A percentile compares a stretch with the other conserved stretches of the same genome.
Evolutionary conservation across 2,113 vertebrate genomes (phyloP).

Genomic region (Carettochelys insculpta): DNA sequence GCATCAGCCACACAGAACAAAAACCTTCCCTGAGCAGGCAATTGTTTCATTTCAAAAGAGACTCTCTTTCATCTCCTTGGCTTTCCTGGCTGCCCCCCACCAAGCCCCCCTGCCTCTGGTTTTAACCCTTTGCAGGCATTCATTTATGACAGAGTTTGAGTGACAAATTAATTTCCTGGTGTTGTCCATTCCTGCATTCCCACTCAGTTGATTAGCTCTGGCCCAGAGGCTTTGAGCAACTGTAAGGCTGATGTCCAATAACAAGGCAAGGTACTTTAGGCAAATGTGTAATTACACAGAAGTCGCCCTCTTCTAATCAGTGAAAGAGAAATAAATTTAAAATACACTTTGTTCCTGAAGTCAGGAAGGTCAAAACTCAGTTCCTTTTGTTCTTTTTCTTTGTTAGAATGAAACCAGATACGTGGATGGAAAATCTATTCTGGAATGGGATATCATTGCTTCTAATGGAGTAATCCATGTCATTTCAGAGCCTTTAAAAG

Average conservation of each 20-base stretch:
- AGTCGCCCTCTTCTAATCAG: neutral
- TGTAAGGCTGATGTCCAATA: neutral
- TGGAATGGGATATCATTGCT: slow-evolving; percentile 84
- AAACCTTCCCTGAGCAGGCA: no score
- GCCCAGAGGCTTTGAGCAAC: neutral
- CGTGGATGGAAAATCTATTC: slow-evolving; percentile 84
- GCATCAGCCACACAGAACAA: no score
- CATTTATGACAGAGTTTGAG: no score
- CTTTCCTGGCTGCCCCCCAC: no score
- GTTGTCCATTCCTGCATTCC: neutral
- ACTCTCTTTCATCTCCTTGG: no score
- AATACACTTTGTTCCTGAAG: neutral
- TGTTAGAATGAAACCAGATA: slow-evolving; percentile 76
- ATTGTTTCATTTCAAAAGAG: no score
- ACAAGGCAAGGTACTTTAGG: neutral
- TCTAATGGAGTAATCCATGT: slow-evolving; percentile 94
- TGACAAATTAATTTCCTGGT: neutral
- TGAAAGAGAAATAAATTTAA: neutral
- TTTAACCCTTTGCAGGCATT: no score
- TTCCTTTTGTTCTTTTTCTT: slow-evolving; percentile 12
- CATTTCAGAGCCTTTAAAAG: slow-evolving; percentile 86
- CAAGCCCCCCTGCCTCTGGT: no score
- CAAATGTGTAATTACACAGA: fast-evolving
- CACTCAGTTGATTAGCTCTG: neutral
- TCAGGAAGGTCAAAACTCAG: neutral